These are phyloP conservation scores for Hydrocynus forskahlii DNA, from an alignment of 2,797 vertebrate species.

Conservation along the genomic window DNA sequence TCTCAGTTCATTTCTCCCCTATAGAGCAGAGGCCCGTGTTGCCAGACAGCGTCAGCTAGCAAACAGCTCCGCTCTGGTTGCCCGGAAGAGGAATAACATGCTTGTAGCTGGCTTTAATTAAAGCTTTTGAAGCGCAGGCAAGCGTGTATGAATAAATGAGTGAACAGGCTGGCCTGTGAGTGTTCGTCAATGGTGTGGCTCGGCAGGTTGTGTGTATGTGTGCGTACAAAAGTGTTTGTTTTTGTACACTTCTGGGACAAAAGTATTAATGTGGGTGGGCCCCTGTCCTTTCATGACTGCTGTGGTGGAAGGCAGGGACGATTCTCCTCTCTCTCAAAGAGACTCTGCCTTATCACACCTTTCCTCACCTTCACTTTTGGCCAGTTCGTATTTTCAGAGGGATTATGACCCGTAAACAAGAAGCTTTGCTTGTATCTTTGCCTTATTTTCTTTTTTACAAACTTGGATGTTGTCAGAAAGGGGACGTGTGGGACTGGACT, in stretches of 20 bases:
- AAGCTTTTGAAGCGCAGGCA: conserved; percentile 60
- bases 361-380: background rate
- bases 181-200: conserved; percentile 51
- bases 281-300: background rate
- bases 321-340: background rate
- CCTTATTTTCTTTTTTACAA: conserved; percentile 13
- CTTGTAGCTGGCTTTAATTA: conserved; percentile 61
- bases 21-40: conserved; percentile 33
- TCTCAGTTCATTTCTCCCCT: conserved; percentile 32
- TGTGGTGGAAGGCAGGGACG: background rate
- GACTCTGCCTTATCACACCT: background rate
- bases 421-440: background rate
- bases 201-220: conserved; percentile 44
- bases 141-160: conserved; percentile 61
- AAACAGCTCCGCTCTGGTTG: conserved; percentile 47
- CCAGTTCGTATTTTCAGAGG: background rate
- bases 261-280: background rate
- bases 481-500: background rate
- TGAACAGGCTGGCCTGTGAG: conserved; percentile 53
- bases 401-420: conserved; percentile 25
- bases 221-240: conserved; percentile 46
- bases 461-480: conserved; percentile 24
- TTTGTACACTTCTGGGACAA: background rate
- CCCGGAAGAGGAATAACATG: conserved; percentile 54
- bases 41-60: conserved; percentile 31